phyloP scores from a whole-genome alignment of 2,113 vertebrate species.

The Hippocampus mohnikei region DNA sequence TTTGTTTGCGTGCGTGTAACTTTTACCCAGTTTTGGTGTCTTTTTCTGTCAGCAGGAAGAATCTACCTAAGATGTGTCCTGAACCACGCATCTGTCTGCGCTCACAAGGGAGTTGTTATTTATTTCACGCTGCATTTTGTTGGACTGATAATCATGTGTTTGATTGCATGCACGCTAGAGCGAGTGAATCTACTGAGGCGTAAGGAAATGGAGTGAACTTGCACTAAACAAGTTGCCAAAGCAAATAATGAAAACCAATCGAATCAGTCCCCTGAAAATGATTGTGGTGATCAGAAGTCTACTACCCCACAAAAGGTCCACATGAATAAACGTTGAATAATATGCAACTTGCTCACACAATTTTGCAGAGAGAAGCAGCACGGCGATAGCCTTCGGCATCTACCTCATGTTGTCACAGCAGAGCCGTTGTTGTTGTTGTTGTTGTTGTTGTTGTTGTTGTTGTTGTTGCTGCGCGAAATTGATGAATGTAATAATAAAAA shows the following conservation, averaged over 20 bases:
- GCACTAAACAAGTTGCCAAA: slow-evolving; percentile 66
- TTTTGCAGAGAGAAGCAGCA: slow-evolving; percentile 66
- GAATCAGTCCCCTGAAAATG: slow-evolving; percentile 24
- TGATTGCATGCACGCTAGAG: slow-evolving; percentile 34
- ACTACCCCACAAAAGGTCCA: neutral
- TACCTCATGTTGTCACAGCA: slow-evolving; percentile 85
- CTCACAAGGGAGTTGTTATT: slow-evolving; percentile 66
- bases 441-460: slow-evolving; percentile 2
- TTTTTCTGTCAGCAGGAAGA: slow-evolving; percentile 60
- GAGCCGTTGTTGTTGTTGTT: slow-evolving; percentile 40
- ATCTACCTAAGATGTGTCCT: slow-evolving; percentile 72
- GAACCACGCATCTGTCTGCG: slow-evolving; percentile 52
- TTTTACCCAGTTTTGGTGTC: slow-evolving; percentile 61
- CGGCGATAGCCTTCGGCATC: slow-evolving; percentile 74
- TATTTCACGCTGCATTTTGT: slow-evolving; percentile 64
- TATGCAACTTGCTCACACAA: slow-evolving; percentile 86
- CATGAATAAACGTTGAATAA: slow-evolving; percentile 32
- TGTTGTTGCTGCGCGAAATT: slow-evolving; percentile 40
- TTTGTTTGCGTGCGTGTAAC: slow-evolving; percentile 46
- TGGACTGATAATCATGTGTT: slow-evolving; percentile 67
- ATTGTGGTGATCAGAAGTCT: slow-evolving; percentile 24
- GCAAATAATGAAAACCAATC: slow-evolving; percentile 23
- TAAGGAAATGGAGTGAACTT: slow-evolving; percentile 58
- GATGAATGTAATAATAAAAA: slow-evolving; percentile 74
- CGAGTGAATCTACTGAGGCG: slow-evolving; percentile 27